Base-by-base conservation (phyloP, 2,888 invertebrate species). In the Nymphalis urticae region DNA sequence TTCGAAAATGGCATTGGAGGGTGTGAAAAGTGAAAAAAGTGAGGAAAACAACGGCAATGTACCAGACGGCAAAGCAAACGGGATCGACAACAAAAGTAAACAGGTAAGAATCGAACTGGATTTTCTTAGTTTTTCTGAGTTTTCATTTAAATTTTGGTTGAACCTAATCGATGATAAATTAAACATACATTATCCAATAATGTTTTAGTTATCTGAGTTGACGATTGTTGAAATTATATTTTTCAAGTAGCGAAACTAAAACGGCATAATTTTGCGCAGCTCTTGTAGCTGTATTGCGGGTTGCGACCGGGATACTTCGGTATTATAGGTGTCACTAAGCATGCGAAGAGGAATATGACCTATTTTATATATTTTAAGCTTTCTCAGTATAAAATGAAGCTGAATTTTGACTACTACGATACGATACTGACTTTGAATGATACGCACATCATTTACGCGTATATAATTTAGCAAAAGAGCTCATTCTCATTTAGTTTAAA, bases 71-170 rank as follows among this genome's bases (percentile, higher is more conserved):
- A 93, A 93, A 84, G 86, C 92, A 82, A 93, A 93, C 85, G 93
- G 93, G 85, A 93, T 90, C 83, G 93, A 93, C 89, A 93, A 92
- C 88, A 93, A 91, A 88, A 92, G 88, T 89, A 94, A 94, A 90
- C 94, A 94, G 92, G 92, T 92, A 90, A 78, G 73, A 78, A 82
- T 80, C 76, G 75, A 78, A 70, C 78, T 79, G 75, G 72, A 78
- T 79, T 82, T 81, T 82, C 80, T 75, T 75, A 76, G 78, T 82
- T 84, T 81, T 76, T 74, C 62, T 60, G 70, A 69, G 71, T 73
- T 79, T 80, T 80, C 75, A 73, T 70, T 17, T 36, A 13, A 16
- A 21, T 6, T 59, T 48, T 10, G 16, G n/a, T 4, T 58, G 2
- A 13, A 13, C 17, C 10, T n/a, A 58, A 1, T 1, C 10, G 19